A percentile compares a stretch with the other conserved stretches of the same genome.
Evolutionary conservation across 1,140 invertebrate genomes (phyloP).

Genomic region (Drosophila pseudoobscura): DNA sequence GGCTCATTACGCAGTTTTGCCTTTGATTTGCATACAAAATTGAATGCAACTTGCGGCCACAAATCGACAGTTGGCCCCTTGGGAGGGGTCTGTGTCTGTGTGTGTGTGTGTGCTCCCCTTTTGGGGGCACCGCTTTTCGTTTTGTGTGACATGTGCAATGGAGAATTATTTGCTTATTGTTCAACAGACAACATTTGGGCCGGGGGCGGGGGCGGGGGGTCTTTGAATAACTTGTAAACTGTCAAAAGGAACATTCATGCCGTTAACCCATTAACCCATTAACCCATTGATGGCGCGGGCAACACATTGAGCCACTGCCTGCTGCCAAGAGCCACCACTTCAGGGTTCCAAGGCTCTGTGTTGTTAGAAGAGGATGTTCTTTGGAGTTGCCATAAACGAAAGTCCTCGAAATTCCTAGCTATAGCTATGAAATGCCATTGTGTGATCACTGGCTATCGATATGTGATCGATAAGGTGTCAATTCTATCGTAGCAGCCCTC

Average conservation of each 20-base stretch:
- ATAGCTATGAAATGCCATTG: too few relatives aligned
- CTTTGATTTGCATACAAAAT: constrained; percentile 75
- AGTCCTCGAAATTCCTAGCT: too few relatives aligned
- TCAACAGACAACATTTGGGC: constrained; percentile 59
- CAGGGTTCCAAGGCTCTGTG: too few relatives aligned
- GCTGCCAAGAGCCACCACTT: too few relatives aligned
- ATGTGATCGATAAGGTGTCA: too few relatives aligned
- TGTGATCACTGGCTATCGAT: too few relatives aligned
- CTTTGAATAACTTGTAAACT: constrained; percentile 57
- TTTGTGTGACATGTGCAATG: constrained; percentile 66
- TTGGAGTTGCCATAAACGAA: too few relatives aligned
- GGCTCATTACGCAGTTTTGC: constrained; percentile 68
- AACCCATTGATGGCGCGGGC: constrained; percentile 2
- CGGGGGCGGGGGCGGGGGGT: too few relatives aligned
- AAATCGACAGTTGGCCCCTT: constrained; percentile 40
- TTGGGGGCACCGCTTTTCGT: constrained; percentile 24
- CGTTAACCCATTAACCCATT: constrained; percentile 67
- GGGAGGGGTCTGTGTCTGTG: constrained; percentile 17
- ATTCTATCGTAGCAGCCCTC: too few relatives aligned
- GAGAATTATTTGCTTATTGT: constrained; percentile 79
- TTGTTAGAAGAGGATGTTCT: too few relatives aligned
- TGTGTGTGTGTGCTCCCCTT: constrained; percentile 5
- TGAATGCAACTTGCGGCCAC: constrained; percentile 50
- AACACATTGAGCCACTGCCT: too few relatives aligned
- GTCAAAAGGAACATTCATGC: constrained; percentile 19